Evolutionary conservation across 2,113 vertebrate genomes (phyloP).

Genomic region (Odontophorus gujanensis): DNA sequence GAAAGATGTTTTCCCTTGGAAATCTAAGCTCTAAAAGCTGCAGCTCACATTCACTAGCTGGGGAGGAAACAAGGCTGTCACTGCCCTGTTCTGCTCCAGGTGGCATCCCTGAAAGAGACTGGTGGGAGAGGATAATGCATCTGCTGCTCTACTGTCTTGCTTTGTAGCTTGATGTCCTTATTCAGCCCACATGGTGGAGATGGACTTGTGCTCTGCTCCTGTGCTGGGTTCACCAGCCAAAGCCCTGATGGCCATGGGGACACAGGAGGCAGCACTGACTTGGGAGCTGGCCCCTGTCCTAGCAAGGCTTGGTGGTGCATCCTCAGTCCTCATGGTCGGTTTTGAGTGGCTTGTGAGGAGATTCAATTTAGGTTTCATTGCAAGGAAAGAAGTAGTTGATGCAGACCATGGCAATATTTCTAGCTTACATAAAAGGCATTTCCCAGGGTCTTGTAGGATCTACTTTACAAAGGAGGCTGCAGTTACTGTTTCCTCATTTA

Average conservation of each 20-base stretch:
- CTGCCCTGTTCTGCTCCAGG: accelerated
- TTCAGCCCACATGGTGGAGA: accelerated
- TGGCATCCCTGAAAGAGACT: background rate
- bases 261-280: accelerated
- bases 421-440: background rate
- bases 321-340: background rate
- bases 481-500: background rate
- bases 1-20: background rate
- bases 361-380: background rate
- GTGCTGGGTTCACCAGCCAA: background rate
- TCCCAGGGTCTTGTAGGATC: background rate
- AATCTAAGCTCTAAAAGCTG: background rate
- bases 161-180: background rate
- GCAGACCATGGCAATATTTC: background rate
- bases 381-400: background rate
- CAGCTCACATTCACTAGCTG: background rate
- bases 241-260: background rate
- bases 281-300: background rate
- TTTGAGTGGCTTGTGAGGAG: background rate
- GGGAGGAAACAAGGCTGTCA: background rate
- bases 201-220: background rate
- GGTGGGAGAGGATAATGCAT: background rate
- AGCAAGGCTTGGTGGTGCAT: background rate
- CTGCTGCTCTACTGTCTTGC: background rate
- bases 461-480: background rate